Evolutionary conservation across 2,113 vertebrate genomes (phyloP), one percentile per base, ranked within the genome.

Genomic region (Haemorhous mexicanus): DNA sequence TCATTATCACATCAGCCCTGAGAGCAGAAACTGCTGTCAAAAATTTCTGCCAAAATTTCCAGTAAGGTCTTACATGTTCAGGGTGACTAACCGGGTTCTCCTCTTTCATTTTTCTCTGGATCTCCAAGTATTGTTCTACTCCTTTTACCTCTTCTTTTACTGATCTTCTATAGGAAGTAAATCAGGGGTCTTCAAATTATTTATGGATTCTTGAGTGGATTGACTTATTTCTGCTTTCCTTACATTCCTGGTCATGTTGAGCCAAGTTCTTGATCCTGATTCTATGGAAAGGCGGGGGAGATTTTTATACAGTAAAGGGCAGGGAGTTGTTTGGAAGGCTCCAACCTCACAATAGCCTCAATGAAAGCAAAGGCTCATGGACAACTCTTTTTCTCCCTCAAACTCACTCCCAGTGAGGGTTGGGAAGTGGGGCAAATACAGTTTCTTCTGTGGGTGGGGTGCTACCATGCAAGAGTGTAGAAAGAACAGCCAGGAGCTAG

Each of bases 401-500:
- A 20, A 44, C 50, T 82, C 23, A 30, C 11, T 61, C n/a, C 24
- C 8, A 3, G 1, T 46, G 14, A 12, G 5, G 6, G 4, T 44
- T 44, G 18, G 8, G 18, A 44, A 44, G 18, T 44, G 78, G 46
- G 19, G 10, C 24, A 90, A 43, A 53, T 33, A 49, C 4, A 35
- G 4, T 44, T 87, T 81, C 46, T 62, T 70, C 47, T 10, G 52
- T 79, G 15, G n/a, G 12, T 14, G 4, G 7, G 6, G 10, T 72
- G 19, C 35, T 59, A 11, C 15, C 0, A 0, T 35, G 18, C 32
- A 67, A 27, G 13, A 28, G 15, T 20, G 4, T 1, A 14, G 58
- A 53, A 88, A 79, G 70, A 73, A 3, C 18, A 91, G 13, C 30
- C 52, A 47, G 24, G 39, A 86, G 39, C 35, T 64, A 27, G 43